Evolutionary conservation across 2,113 vertebrate species (phyloP).

Genomic region (Corythornis vintsioides): DNA sequence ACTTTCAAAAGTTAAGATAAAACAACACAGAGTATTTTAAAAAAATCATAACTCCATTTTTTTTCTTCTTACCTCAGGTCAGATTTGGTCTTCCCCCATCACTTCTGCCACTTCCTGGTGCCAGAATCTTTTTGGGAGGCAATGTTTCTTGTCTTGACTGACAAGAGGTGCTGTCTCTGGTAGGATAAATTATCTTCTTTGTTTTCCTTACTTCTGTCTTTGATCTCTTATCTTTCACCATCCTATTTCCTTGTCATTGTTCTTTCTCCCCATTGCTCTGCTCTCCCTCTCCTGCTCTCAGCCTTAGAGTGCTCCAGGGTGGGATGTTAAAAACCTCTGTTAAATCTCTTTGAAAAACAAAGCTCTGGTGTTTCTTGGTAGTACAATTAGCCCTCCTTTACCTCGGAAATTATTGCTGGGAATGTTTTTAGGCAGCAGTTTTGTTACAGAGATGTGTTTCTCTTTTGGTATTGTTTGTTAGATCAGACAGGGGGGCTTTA

Average conservation of each 20-base stretch:
- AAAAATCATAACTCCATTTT: neutral
- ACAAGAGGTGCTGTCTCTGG: constrained; percentile 71
- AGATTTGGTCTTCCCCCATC: constrained; percentile 57
- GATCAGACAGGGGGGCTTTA: neutral
- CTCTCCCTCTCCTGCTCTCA: neutral
- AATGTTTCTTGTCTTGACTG: constrained; percentile 69
- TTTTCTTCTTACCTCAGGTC: constrained; percentile 42
- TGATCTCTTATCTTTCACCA: neutral
- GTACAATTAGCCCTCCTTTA: accelerated
- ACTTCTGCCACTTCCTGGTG: constrained; percentile 53
- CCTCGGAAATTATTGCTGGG: neutral
- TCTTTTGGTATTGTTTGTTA: neutral
- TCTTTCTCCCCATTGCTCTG: neutral
- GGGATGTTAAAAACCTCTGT: neutral
- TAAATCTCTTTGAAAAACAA: neutral
- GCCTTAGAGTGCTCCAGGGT: neutral
- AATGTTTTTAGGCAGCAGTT: neutral
- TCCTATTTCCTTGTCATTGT: neutral
- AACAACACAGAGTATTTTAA: neutral
- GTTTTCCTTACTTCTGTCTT: constrained; percentile 23
- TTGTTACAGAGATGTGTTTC: neutral
- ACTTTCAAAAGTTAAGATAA: neutral
- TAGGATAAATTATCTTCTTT: constrained; percentile 54
- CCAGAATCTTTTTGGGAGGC: constrained; percentile 65
- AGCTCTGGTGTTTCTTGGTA: neutral